Evolutionary conservation across 2,888 invertebrate species (phyloP).

Genomic region (Agriopis leucophaearia): DNA sequence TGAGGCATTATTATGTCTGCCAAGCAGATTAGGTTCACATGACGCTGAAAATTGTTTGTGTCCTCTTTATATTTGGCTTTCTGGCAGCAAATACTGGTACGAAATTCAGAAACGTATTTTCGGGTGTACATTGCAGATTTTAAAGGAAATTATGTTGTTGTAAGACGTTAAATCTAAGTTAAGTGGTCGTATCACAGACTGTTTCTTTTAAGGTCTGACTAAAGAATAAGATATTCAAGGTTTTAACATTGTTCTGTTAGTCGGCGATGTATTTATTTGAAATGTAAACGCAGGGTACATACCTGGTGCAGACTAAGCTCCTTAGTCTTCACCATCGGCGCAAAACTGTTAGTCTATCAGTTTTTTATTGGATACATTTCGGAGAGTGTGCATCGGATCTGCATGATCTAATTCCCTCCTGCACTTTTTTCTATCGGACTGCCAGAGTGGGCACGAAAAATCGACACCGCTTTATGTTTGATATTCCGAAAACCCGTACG

Average conservation of each 20-base stretch:
- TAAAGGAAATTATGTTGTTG: conserved; percentile 22
- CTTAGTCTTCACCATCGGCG: too few relatives aligned
- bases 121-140: conserved; percentile 15
- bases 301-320: too few relatives aligned
- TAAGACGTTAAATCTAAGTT: background rate
- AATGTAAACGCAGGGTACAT: background rate
- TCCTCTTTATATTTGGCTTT: conserved; percentile 83
- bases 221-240: background rate
- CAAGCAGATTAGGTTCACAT: conserved; percentile 83
- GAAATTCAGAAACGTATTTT: conserved; percentile 56
- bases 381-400: too few relatives aligned
- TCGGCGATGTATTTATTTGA: background rate
- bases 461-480: too few relatives aligned
- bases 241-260: background rate
- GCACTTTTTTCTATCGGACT: too few relatives aligned
- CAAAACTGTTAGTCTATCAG: too few relatives aligned
- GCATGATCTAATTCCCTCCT: too few relatives aligned
- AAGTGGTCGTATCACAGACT: background rate
- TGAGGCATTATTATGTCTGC: conserved; percentile 85
- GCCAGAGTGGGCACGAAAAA: too few relatives aligned
- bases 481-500: too few relatives aligned
- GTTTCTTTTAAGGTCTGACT: background rate
- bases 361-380: too few relatives aligned
- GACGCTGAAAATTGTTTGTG: conserved; percentile 76
- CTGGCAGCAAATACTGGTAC: conserved; percentile 53